Conservation (phyloP, 2,888 invertebrate species). For the Tupiocoris notatus region DNA sequence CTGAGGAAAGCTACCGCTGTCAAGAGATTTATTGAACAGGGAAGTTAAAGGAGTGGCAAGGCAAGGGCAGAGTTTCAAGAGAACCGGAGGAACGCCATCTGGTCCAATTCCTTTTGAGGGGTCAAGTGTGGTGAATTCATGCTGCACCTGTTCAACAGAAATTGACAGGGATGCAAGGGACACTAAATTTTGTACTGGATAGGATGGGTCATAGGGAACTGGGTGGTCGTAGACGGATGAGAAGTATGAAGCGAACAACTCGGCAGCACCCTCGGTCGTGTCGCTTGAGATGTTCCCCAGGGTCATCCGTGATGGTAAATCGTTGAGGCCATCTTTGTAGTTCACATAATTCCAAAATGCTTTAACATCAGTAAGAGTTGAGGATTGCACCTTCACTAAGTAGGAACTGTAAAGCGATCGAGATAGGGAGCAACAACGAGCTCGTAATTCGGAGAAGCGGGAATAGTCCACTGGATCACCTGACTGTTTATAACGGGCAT, state of each 20-base stretch:
- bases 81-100: constrained; percentile 2
- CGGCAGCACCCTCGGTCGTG: background rate
- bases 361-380: background rate
- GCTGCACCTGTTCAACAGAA: background rate
- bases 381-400: background rate
- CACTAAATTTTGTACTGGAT: background rate
- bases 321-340: background rate
- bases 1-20: background rate
- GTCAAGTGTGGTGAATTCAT: background rate
- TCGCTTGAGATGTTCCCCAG: background rate
- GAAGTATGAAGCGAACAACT: constrained; percentile 1
- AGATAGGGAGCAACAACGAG: background rate
- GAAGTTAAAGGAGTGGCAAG: background rate
- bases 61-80: background rate
- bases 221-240: background rate
- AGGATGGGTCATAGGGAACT: background rate
- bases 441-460: background rate
- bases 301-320: background rate
- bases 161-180: background rate
- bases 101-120: constrained; percentile 1
- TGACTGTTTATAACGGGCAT: background rate
- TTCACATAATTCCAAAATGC: constrained; percentile 18
- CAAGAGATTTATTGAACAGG: background rate
- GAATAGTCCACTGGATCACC: background rate
- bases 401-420: background rate